A percentile compares a stretch with the other conserved stretches of the same genome.
Conservation (phyloP, 2,113 vertebrate genomes). For the Pogona vitticeps region DNA sequence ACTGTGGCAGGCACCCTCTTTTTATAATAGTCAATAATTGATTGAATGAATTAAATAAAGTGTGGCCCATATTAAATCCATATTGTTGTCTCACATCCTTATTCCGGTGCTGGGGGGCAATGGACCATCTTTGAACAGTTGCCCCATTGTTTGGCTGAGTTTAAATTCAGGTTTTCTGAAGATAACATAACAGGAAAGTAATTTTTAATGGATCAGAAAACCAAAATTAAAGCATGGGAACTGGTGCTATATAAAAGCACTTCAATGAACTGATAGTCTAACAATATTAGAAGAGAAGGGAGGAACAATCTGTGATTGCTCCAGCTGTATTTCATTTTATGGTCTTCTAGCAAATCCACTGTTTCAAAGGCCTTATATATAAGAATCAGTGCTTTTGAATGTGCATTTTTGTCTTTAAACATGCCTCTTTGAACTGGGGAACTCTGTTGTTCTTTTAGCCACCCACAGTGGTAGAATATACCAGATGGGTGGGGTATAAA, state of each 20-base stretch:
- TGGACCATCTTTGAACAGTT: not conserved
- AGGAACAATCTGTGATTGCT: not conserved
- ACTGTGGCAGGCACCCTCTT: too few species aligned
- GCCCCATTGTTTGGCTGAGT: not conserved
- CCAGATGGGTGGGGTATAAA: too few species aligned
- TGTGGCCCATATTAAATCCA: too few species aligned
- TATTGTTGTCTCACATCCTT: too few species aligned
- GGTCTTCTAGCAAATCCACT: not conserved
- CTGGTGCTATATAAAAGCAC: not conserved
- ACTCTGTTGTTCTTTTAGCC: not conserved
- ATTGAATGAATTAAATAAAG: too few species aligned
- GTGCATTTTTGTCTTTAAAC: not conserved
- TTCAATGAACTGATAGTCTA: not conserved
- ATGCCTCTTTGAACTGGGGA: not conserved
- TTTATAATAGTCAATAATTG: too few species aligned
- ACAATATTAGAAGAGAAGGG: not conserved
- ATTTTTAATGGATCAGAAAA: not conserved
- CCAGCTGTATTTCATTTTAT: not conserved
- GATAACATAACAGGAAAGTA: not conserved
- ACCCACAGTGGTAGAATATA: too few species aligned
- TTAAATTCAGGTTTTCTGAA: not conserved
- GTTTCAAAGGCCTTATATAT: not conserved
- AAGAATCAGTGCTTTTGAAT: not conserved
- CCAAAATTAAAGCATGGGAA: not conserved
- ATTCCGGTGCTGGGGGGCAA: too few species aligned